Evolutionary conservation across 92 coral and sea anemone species (phyloP), one percentile per base, ranked within the genome.

Genomic region (Parazoanthus swiftii): DNA sequence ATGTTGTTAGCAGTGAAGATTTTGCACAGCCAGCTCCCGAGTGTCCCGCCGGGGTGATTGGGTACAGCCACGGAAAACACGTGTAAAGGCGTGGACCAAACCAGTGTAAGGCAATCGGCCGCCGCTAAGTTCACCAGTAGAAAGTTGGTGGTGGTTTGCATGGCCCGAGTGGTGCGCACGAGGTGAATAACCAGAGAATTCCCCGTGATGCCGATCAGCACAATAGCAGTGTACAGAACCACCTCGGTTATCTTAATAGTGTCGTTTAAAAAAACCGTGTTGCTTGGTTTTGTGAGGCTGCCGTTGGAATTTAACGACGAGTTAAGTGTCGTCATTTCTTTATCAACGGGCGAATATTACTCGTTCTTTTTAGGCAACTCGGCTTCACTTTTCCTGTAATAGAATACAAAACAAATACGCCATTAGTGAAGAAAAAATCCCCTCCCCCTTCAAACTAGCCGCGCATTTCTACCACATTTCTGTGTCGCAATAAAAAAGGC

Each of bases 1-100:
- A 93, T 86, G 89, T 91, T 91, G 71, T 89, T 91, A 23, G 93
- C 93, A 13, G 92, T 93, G 90, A 93, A 89, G 68, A 93, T 82
- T 84, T 81, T 90, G n/a, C 88, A 75, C 35, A 90, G 77, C 86
- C 86, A 82, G 56, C 74, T 66, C 35, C 86, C 86, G 0, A 25
- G 74, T 5, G 86, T 66, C 0, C 86, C 86, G 16, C 76, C 86
- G 1, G 86, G 86, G 20, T 82, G 86, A 3, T 36, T 13, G 36
- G 67, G 38, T 21, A 63, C n/a, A 1, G 59, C 86, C 26, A 66
- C 76, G 18, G 86, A 66, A 33, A 82, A 82, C 46, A 82, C 72
- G 48, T 82, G 86, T 13, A 82, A 26, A 14, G 86, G 86, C 29
- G 86, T 82, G 59, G 86, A 82, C 85, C 85, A 81, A 2, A 81